A percentile compares a stretch with the other conserved stretches of the same genome.
These are phyloP conservation scores for Gadus macrocephalus DNA, from an alignment of 2,113 vertebrate species.

Conservation along the genomic window DNA sequence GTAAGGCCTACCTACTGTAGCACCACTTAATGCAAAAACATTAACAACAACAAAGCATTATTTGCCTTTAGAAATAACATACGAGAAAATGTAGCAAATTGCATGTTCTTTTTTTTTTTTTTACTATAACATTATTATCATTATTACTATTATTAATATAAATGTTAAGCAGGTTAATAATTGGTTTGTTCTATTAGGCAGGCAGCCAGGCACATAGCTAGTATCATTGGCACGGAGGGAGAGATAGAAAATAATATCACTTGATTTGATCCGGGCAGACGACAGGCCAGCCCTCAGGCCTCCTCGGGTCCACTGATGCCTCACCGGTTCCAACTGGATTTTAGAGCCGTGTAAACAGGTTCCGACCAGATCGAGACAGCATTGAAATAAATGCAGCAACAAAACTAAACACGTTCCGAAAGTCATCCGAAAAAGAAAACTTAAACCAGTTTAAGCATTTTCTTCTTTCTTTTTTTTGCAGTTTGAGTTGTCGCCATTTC, in stretches of 20 bases:
- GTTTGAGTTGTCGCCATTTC: background rate
- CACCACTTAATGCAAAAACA: slow-evolving; percentile 67
- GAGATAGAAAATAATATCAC: slow-evolving; percentile 66
- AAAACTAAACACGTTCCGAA: background rate
- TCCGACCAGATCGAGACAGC: background rate
- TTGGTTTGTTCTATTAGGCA: slow-evolving; percentile 65
- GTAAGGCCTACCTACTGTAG: slow-evolving; percentile 64
- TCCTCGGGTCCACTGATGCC: background rate
- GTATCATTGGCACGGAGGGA: slow-evolving; percentile 69
- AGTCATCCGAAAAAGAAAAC: background rate
- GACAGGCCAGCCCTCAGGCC: slow-evolving; percentile 14
- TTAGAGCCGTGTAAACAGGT: background rate
- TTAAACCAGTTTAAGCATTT: slow-evolving; percentile 15
- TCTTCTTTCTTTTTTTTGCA: no score
- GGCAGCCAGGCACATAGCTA: slow-evolving; percentile 70
- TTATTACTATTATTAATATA: slow-evolving; percentile 60
- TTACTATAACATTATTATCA: slow-evolving; percentile 64
- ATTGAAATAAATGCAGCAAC: no score
- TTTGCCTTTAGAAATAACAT: slow-evolving; percentile 66
- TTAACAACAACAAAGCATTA: slow-evolving; percentile 49
- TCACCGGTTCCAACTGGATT: background rate
- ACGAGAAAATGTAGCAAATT: slow-evolving; percentile 69
- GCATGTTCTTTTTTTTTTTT: slow-evolving; percentile 50
- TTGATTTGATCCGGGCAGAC: slow-evolving; percentile 49
- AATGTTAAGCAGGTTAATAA: slow-evolving; percentile 72